Evolutionary conservation across 2,797 vertebrate genomes (phyloP).

Genomic region (Cuniculus paca): DNA sequence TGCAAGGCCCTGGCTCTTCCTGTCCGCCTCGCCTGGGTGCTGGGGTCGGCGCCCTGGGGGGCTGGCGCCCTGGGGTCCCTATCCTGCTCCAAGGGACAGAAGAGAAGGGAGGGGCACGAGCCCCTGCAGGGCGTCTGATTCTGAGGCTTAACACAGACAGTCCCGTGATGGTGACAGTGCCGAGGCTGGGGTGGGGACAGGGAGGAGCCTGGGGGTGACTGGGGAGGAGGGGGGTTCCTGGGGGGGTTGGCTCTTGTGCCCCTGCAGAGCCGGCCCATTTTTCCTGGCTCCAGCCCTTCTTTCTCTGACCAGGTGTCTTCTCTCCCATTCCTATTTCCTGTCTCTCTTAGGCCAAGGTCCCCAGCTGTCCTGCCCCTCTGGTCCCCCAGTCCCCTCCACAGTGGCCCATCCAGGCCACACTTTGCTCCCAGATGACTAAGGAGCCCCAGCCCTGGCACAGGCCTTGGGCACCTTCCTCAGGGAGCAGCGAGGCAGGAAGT

Average conservation of each 20-base stretch:
- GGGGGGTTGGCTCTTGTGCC: background rate
- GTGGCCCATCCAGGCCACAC: background rate
- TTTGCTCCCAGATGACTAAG: rapidly evolving
- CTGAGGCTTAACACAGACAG: background rate
- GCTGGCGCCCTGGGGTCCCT: background rate
- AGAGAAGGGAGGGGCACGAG: background rate
- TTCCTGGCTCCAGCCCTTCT: background rate
- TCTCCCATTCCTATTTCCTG: background rate
- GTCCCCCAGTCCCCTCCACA: no score
- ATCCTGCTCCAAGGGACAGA: background rate
- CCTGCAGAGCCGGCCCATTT: background rate
- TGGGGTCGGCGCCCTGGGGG: background rate
- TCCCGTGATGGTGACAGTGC: rapidly evolving
- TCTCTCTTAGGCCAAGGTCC: background rate
- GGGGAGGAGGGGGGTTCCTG: background rate
- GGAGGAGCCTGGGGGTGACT: background rate
- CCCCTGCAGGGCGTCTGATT: background rate
- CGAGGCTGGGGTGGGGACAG: background rate
- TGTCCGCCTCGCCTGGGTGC: background rate
- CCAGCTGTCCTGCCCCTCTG: no score
- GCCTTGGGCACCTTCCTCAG: background rate
- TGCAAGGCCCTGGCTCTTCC: background rate
- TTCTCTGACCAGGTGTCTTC: background rate
- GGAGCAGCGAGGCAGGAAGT: background rate
- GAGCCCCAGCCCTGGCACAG: background rate